Evolutionary conservation across 2,888 invertebrate species (phyloP).

Genomic region (Xiphydria camelus): DNA sequence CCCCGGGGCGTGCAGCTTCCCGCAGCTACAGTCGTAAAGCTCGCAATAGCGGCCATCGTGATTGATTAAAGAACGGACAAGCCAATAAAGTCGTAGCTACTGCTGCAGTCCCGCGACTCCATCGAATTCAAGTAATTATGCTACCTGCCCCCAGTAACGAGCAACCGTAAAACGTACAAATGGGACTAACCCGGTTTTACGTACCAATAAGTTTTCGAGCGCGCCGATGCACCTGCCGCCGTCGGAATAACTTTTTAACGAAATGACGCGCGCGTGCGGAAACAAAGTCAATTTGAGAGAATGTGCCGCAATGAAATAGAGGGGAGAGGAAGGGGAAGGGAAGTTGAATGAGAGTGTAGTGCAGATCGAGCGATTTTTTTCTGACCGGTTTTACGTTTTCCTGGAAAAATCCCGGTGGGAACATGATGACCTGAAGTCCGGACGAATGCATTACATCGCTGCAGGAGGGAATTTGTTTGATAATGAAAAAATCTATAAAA

Average conservation of each 20-base stretch:
- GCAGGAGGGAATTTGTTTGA: too few relatives aligned
- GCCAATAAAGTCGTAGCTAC: conserved; percentile 35
- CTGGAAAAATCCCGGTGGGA: too few relatives aligned
- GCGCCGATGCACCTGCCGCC: too few relatives aligned
- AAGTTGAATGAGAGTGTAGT: too few relatives aligned
- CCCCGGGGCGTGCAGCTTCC: too few relatives aligned
- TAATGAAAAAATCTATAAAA: too few relatives aligned
- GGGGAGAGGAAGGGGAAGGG: neutral
- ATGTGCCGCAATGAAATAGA: neutral
- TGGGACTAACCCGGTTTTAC: conserved; percentile 27
- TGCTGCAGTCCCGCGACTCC: conserved; percentile 18
- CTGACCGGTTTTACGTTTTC: too few relatives aligned
- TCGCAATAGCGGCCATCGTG: conserved; percentile 18
- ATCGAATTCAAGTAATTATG: conserved; percentile 38
- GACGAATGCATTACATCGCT: too few relatives aligned
- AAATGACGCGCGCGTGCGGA: conserved; percentile 8
- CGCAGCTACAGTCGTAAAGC: too few relatives aligned
- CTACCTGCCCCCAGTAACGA: conserved; percentile 12
- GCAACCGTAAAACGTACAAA: conserved; percentile 28
- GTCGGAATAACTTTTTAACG: conserved; percentile 13
- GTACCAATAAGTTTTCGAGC: conserved; percentile 24
- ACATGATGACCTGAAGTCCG: too few relatives aligned
- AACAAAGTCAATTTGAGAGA: conserved; percentile 23
- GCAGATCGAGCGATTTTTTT: too few relatives aligned
- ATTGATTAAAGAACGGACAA: conserved; percentile 39